Conservation (phyloP, 2,113 vertebrate species). For the Struthio camelus region DNA sequence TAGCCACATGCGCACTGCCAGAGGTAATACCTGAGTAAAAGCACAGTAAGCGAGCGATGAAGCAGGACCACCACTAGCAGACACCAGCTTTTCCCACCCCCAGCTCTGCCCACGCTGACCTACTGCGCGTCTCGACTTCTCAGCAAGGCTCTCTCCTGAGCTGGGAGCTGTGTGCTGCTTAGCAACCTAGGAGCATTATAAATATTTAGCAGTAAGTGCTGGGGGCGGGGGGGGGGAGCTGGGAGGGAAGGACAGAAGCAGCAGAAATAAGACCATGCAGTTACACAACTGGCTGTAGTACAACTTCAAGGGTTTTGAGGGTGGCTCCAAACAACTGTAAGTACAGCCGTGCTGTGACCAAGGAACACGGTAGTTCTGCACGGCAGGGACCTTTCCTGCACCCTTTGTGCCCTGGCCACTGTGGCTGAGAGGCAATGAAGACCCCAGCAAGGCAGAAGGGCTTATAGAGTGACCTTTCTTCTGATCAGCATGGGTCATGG, state of each 20-base stretch:
- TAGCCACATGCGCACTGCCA: neutral
- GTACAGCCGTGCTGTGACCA: fast-evolving
- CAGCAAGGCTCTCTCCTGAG: fast-evolving
- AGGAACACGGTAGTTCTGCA: fast-evolving
- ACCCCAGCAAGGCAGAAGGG: neutral
- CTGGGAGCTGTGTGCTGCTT: neutral
- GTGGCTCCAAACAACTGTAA: neutral
- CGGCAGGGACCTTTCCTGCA: neutral
- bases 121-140: fast-evolving
- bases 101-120: neutral
- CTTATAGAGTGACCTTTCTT: neutral
- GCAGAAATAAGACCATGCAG: neutral
- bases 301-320: neutral
- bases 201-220: neutral
- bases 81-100: neutral
- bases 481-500: neutral
- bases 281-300: neutral
- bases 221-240: neutral
- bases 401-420: fast-evolving
- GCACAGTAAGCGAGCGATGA: fast-evolving
- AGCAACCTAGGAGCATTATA: neutral
- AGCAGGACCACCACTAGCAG: neutral
- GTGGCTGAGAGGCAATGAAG: neutral
- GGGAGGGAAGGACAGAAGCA: neutral
- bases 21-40: neutral